Conservation (phyloP, 2,888 invertebrate genomes). For the Andrena praecox region DNA sequence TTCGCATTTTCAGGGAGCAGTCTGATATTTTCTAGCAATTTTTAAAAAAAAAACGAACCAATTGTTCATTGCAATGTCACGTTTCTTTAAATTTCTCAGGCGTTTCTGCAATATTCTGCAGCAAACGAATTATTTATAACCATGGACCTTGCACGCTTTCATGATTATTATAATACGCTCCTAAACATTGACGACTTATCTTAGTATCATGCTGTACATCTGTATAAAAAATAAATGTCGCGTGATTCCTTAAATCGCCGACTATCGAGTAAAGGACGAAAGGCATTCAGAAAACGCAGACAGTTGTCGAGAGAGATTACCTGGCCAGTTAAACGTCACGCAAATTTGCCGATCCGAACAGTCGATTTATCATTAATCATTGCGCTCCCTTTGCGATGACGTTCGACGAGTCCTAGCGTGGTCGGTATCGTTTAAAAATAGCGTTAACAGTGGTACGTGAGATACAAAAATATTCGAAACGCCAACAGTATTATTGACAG, state of each 20-base stretch:
- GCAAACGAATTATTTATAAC: not conserved
- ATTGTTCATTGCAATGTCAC: not conserved
- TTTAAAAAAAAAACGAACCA: not conserved
- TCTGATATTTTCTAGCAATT: not conserved
- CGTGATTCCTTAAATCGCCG: slow-evolving; percentile 19
- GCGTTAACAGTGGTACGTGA: slow-evolving; percentile 46
- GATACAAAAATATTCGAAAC: slow-evolving; percentile 46
- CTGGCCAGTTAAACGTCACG: slow-evolving; percentile 21
- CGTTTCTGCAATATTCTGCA: not conserved
- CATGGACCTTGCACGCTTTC: too few relatives aligned
- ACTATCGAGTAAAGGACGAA: not conserved
- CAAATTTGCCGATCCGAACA: slow-evolving; percentile 31
- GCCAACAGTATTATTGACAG: slow-evolving; percentile 43
- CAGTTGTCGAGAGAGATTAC: not conserved
- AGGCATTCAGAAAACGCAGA: slow-evolving; percentile 8
- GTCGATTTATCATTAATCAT: slow-evolving; percentile 14
- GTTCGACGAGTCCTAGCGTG: slow-evolving; percentile 34
- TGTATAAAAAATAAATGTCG: slow-evolving; percentile 34
- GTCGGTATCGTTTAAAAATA: slow-evolving; percentile 37
- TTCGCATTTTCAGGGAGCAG: not conserved
- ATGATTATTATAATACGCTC: not conserved
- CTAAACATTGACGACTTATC: not conserved
- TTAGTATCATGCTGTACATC: slow-evolving; percentile 24
- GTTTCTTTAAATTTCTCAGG: not conserved
- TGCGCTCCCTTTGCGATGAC: not conserved